Percentiles rank a stretch among this genome's conserved stretches.
Evolutionary conservation across 2,113 vertebrate species (phyloP).

Genomic region (Calyptommatus sinebrachiatus): DNA sequence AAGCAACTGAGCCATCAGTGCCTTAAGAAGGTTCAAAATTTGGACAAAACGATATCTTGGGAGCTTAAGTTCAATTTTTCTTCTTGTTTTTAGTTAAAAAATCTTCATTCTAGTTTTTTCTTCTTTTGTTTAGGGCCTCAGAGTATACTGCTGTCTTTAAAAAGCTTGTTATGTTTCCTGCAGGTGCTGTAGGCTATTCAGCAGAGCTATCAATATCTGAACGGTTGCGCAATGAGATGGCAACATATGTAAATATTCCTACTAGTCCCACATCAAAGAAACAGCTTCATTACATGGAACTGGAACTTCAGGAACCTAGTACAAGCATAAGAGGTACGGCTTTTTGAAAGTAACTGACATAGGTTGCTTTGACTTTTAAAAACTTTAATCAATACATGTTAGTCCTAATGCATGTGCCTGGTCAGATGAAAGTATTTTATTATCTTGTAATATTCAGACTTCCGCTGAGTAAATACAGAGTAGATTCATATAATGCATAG

Average conservation of each 20-base stretch:
- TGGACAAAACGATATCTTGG: not conserved
- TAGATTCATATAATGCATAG: too few relatives aligned
- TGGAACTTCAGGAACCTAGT: constrained; percentile 75
- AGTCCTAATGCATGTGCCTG: not conserved
- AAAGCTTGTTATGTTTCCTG: not conserved
- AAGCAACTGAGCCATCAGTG: too few relatives aligned
- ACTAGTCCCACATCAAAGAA: constrained; percentile 75
- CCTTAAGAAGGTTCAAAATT: too few relatives aligned
- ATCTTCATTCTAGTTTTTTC: not conserved
- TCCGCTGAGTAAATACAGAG: too few relatives aligned
- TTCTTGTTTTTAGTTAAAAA: not conserved
- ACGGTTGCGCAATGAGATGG: not conserved
- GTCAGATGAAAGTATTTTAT: too few relatives aligned
- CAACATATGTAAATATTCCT: constrained; percentile 77
- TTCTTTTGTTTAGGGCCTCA: not conserved
- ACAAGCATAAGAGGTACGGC: constrained; percentile 75
- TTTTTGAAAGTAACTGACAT: not conserved
- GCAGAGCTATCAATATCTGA: not conserved
- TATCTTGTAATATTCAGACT: too few relatives aligned
- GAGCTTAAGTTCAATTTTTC: not conserved
- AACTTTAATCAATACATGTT: not conserved
- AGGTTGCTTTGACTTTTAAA: not conserved
- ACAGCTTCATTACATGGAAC: constrained; percentile 82
- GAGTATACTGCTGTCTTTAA: not conserved
- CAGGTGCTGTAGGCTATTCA: not conserved